phyloP scores from a whole-genome alignment of 1,140 invertebrate species.

The Lasaia peninsularis region DNA sequence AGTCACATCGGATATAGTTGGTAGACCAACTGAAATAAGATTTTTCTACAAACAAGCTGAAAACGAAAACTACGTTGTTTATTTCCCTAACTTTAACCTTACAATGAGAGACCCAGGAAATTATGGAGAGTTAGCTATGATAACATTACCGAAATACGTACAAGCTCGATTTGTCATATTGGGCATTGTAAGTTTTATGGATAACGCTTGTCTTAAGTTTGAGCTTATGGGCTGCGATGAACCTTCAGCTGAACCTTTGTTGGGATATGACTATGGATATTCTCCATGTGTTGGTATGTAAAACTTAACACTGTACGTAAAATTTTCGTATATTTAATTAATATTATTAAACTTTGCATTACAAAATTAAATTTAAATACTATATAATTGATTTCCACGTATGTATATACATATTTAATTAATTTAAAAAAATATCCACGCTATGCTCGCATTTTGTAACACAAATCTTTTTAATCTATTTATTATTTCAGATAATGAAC shows the following conservation, averaged over 20 bases:
- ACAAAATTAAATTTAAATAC: background rate
- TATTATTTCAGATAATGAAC: conserved; percentile 88
- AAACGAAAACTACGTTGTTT: conserved; percentile 95
- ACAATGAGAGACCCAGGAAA: conserved; percentile 96
- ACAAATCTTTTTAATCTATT: background rate
- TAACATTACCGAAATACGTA: conserved; percentile 94
- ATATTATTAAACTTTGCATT: background rate
- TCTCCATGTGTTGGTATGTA: conserved; percentile 91
- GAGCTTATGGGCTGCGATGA: conserved; percentile 97
- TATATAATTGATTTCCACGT: too few species aligned
- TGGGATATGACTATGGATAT: conserved; percentile 96
- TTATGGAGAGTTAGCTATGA: conserved; percentile 92
- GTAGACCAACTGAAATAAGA: conserved; percentile 94
- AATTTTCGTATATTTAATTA: background rate
- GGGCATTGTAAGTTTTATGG: conserved; percentile 96
- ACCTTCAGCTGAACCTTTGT: conserved; percentile 84
- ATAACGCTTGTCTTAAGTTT: conserved; percentile 97
- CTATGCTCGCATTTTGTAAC: too few species aligned
- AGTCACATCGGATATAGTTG: conserved; percentile 95
- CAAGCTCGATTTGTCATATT: conserved; percentile 95
- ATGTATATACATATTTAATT: too few species aligned
- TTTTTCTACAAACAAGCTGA: conserved; percentile 98
- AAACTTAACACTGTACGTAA: too few species aligned
- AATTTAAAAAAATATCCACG: too few species aligned
- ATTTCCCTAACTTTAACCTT: conserved; percentile 96